Evolutionary conservation across 2,797 vertebrate species (phyloP).

Genomic region (Danio jaintianensis): DNA sequence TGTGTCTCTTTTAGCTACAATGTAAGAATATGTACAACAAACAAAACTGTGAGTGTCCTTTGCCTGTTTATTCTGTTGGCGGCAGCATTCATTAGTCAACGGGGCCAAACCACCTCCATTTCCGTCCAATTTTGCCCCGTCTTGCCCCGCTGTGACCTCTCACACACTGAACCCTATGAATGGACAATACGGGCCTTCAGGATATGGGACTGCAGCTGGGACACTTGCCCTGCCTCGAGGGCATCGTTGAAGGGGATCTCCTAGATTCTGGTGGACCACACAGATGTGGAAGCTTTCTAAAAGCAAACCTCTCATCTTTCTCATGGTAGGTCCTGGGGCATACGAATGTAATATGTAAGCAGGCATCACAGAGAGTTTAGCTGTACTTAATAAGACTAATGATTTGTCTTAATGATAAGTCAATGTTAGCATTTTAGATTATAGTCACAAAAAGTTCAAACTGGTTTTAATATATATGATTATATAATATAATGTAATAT

Average conservation of each 20-base stretch:
- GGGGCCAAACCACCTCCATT: constrained; percentile 76
- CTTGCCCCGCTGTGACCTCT: constrained; percentile 71
- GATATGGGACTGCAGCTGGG: constrained; percentile 80
- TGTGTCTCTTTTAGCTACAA: background rate
- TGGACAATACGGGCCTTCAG: constrained; percentile 79
- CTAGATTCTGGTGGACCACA: constrained; percentile 65
- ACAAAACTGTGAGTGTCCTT: background rate
- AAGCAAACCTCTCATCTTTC: constrained; percentile 44
- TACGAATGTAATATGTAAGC: background rate
- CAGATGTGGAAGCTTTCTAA: constrained; percentile 73
- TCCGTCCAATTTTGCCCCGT: constrained; percentile 70
- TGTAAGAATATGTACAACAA: constrained; percentile 1
- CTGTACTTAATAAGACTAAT: background rate
- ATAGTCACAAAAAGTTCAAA: background rate
- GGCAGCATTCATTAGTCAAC: constrained; percentile 60
- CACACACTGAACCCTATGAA: constrained; percentile 81
- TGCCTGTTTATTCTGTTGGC: constrained; percentile 65
- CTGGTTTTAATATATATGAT: background rate
- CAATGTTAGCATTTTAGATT: background rate
- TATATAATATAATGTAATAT: no score
- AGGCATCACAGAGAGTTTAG: background rate
- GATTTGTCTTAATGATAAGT: background rate
- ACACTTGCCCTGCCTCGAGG: constrained; percentile 64
- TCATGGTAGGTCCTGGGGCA: background rate
- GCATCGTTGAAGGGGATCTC: constrained; percentile 79